Conservation (phyloP, 2,797 vertebrate genomes). For the Eospalax fontanierii region DNA sequence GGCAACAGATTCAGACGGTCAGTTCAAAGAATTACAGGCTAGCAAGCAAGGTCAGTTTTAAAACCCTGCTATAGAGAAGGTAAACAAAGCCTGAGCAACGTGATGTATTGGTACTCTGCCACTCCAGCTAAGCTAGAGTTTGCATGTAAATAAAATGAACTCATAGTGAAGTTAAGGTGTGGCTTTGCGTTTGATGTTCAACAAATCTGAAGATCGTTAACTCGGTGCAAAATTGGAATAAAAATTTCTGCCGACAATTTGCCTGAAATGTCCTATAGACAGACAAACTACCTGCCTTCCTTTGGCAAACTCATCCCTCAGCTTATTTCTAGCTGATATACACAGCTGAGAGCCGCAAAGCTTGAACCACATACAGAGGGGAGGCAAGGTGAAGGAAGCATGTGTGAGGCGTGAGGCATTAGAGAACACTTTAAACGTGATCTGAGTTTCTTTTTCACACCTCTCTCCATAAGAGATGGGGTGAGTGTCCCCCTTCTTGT, state of each 20-base stretch:
- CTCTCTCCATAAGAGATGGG: not conserved
- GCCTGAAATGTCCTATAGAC: not conserved
- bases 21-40: not conserved
- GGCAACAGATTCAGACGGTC: not conserved
- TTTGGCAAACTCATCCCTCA: not conserved
- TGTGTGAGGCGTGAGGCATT: not conserved
- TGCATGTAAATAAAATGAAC: slow-evolving; percentile 60
- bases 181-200: slow-evolving; percentile 34
- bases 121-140: slow-evolving; percentile 11
- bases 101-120: not conserved
- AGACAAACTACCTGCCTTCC: not conserved
- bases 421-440: not conserved
- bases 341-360: not conserved
- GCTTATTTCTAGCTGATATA: not conserved
- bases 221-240: slow-evolving; percentile 30
- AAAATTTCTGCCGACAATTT: not conserved
- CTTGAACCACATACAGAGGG: not conserved
- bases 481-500: not conserved
- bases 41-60: slow-evolving; percentile 29
- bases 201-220: slow-evolving; percentile 54
- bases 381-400: not conserved
- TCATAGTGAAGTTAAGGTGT: slow-evolving; percentile 15
- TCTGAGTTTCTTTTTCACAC: not conserved
- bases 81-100: not conserved
- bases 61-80: not conserved